Base-by-base conservation (phyloP, 2,888 invertebrate species). In the Schizaphis graminum region DNA sequence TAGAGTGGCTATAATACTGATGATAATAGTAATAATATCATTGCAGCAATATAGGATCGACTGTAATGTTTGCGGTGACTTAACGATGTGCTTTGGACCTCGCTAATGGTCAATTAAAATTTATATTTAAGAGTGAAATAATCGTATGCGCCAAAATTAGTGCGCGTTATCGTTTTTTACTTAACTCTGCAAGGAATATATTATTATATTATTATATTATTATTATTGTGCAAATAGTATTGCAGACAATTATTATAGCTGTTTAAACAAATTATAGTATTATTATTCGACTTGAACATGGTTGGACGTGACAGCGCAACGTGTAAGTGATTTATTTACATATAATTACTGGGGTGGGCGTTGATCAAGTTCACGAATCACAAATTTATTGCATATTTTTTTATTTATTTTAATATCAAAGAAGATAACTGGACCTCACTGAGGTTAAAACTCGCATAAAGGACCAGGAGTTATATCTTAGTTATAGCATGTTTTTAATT, bases 91-190 rank as follows among this genome's bases (percentile, higher is more conserved):
- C 61, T 61, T 44, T 28, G 89, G 44, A 61, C 44, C 61, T 47
- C 61, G 61, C 44, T 90, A 90, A 90, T 61, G 89, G 47, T 90
- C 89, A 41, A 61, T 90, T 90, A 61, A 61, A 61, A 90, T 61
- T 61, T 56, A 89, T 88, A 88, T 88, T 89, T 56, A 49, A 89
- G 35, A 87, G 56, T 21, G 24, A 26, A 89, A 89, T 89, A 56
- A 41, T 56, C 89, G 56, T 7, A 47, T 41, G 11, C 56, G 16
- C 47, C 28, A 87, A 47, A 47, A 47, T n/a, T 28, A 56, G 56
- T n/a, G 47, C 24, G 47, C 35, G 47, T 41, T 89, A 89, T 89
- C 41, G 47, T 56, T 87, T 87, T 86, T 87, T 87, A 77, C 77
- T 77, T 77, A 77, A 77, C 35, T 77, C 77, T 35, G 47, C 13